Conservation (phyloP, 23 tunicate genomes). For the Botrylloides violaceus region DNA sequence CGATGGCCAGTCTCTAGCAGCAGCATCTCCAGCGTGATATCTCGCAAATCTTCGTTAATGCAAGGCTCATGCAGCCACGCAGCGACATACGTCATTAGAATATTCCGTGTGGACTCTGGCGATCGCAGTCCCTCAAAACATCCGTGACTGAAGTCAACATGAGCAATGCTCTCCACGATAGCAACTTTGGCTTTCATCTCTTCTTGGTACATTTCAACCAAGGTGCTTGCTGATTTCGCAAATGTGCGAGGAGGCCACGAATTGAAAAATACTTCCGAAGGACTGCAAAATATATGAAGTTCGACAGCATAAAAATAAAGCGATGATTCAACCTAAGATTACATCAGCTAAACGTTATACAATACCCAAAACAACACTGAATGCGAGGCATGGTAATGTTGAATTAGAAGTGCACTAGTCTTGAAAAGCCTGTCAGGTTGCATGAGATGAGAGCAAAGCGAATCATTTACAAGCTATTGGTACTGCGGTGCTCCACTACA, state of each 20-base stretch:
- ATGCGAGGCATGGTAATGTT: too few species aligned
- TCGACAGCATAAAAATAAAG: too few species aligned
- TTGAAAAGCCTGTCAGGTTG: too few species aligned
- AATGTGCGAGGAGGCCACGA: constrained; percentile 48
- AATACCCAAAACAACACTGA: neutral
- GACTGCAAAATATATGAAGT: constrained; percentile 7
- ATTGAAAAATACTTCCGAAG: constrained; percentile 11
- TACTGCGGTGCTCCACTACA: too few species aligned
- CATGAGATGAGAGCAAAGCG: too few species aligned
- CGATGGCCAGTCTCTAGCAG: constrained; percentile 68
- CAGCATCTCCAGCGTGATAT: constrained; percentile 29
- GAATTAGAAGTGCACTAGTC: too few species aligned
- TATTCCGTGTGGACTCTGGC: constrained; percentile 36
- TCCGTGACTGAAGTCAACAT: constrained; percentile 40
- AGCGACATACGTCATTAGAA: constrained; percentile 51
- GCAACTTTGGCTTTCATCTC: constrained; percentile 38
- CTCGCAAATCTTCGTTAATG: constrained; percentile 29
- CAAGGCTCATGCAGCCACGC: constrained; percentile 85
- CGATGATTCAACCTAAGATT: too few species aligned
- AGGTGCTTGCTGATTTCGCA: constrained; percentile 20
- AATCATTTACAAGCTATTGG: too few species aligned
- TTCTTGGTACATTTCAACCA: constrained; percentile 36
- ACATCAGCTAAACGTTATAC: neutral
- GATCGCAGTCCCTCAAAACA: neutral
- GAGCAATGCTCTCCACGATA: constrained; percentile 76